phyloP scores from a whole-genome alignment of 2,113 vertebrate species.

The Cynoglossus semilaevis region DNA sequence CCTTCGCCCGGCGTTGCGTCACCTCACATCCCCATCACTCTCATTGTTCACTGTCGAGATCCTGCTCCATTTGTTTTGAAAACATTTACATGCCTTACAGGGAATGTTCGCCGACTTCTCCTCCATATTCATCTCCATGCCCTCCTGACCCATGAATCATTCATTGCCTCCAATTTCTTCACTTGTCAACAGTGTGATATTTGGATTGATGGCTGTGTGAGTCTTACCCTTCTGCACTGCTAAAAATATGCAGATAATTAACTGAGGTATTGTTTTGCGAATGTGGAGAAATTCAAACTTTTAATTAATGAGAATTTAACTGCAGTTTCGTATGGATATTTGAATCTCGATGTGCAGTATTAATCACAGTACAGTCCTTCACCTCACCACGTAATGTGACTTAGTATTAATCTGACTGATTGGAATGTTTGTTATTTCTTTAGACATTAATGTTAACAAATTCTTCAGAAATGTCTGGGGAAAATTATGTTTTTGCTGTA shows the following conservation, averaged over 20 bases:
- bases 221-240: not conserved
- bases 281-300: not conserved
- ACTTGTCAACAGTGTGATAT: slow-evolving; percentile 14
- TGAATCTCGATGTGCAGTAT: not conserved
- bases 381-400: too few relatives aligned
- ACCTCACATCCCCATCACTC: not conserved
- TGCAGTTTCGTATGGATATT: too few relatives aligned
- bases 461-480: too few relatives aligned
- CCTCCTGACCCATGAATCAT: slow-evolving; percentile 16
- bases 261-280: not conserved
- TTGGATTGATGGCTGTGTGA: not conserved
- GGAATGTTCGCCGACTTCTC: slow-evolving; percentile 21
- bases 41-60: slow-evolving; percentile 35
- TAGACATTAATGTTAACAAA: too few relatives aligned
- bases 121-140: slow-evolving; percentile 28
- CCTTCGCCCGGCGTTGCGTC: slow-evolving; percentile 12
- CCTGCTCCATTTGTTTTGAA: slow-evolving; percentile 35
- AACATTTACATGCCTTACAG: slow-evolving; percentile 25
- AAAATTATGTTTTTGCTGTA: too few relatives aligned
- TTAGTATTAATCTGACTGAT: too few relatives aligned
- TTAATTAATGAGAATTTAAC: too few relatives aligned
- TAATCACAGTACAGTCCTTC: not conserved
- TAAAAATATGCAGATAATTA: not conserved
- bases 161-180: slow-evolving; percentile 3
- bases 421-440: too few relatives aligned